Evolutionary conservation across 1,140 invertebrate genomes (phyloP).

Genomic region (Drosophila melanica): DNA sequence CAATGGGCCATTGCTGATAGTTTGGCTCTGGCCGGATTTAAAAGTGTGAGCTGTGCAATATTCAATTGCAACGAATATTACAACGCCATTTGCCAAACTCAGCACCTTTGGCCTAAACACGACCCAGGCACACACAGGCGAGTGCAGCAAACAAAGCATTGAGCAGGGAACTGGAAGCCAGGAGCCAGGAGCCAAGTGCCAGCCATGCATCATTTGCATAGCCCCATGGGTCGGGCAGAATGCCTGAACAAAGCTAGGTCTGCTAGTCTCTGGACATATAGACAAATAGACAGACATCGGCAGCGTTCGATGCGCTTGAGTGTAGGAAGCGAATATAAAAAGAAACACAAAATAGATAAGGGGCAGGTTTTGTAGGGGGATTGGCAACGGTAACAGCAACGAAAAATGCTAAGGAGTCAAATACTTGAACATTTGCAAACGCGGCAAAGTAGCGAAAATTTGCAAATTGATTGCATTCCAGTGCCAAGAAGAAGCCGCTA

Average conservation of each 20-base stretch:
- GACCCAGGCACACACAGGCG: conserved; percentile 13
- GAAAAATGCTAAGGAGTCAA: conserved; percentile 77
- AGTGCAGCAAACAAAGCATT: conserved; percentile 57
- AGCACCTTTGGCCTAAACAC: conserved; percentile 60
- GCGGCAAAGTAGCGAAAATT: conserved; percentile 82
- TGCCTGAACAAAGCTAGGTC: conserved; percentile 38
- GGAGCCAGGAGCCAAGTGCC: conserved; percentile 34
- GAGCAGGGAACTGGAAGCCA: conserved; percentile 1
- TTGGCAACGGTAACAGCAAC: conserved; percentile 39
- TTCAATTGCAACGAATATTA: conserved; percentile 65
- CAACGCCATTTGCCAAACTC: conserved; percentile 70
- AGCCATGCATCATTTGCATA: conserved; percentile 68
- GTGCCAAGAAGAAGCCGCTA: conserved; percentile 51
- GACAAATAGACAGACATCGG: conserved; percentile 41
- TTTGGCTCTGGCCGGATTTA: conserved; percentile 33
- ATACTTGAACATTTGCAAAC: conserved; percentile 80
- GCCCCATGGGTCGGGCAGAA: conserved; percentile 33
- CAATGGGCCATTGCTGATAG: conserved; percentile 49
- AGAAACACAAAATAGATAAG: conserved; percentile 64
- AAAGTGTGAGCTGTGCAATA: conserved; percentile 44
- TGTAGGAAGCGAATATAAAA: conserved; percentile 58
- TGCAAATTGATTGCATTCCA: conserved; percentile 84
- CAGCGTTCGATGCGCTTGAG: conserved; percentile 70
- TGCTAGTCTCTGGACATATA: conserved; percentile 5
- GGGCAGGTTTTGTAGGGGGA: not conserved